Evolutionary conservation across 2,113 vertebrate genomes (phyloP).

Genomic region (Trichomycterus rosablanca): DNA sequence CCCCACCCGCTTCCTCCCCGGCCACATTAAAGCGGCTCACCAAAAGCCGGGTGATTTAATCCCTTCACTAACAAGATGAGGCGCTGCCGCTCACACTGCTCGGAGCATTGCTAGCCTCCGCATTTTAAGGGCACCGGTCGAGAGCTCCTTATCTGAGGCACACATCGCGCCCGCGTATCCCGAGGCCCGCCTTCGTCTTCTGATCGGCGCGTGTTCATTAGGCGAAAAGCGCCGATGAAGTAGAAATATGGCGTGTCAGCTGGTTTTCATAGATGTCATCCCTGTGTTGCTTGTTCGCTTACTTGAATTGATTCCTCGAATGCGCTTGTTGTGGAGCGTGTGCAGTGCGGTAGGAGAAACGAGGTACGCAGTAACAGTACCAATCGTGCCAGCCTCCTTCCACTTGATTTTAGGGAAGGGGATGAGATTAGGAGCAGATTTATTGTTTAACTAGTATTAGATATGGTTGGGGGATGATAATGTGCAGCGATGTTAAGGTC

Average conservation of each 20-base stretch:
- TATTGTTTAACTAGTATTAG: no score
- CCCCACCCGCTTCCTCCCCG: slow-evolving; percentile 22
- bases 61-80: slow-evolving; percentile 38
- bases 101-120: slow-evolving; percentile 25
- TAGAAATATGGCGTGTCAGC: slow-evolving; percentile 13
- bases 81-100: slow-evolving; percentile 25
- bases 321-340: background rate
- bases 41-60: slow-evolving; percentile 39
- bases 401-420: no score
- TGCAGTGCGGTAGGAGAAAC: slow-evolving; percentile 1
- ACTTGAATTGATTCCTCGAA: slow-evolving; percentile 16
- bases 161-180: background rate
- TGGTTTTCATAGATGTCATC: slow-evolving; percentile 8
- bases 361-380: background rate
- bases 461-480: no score
- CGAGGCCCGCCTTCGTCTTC: slow-evolving; percentile 15
- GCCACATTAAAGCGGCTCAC: slow-evolving; percentile 24
- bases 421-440: no score
- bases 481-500: no score
- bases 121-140: slow-evolving; percentile 19
- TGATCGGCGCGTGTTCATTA: slow-evolving; percentile 34
- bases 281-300: slow-evolving; percentile 9
- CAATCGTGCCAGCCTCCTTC: no score
- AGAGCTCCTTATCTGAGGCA: slow-evolving; percentile 10
- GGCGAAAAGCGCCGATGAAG: background rate